Conservation (phyloP, 2,797 vertebrate species). For the Hydrolagus colliei region DNA sequence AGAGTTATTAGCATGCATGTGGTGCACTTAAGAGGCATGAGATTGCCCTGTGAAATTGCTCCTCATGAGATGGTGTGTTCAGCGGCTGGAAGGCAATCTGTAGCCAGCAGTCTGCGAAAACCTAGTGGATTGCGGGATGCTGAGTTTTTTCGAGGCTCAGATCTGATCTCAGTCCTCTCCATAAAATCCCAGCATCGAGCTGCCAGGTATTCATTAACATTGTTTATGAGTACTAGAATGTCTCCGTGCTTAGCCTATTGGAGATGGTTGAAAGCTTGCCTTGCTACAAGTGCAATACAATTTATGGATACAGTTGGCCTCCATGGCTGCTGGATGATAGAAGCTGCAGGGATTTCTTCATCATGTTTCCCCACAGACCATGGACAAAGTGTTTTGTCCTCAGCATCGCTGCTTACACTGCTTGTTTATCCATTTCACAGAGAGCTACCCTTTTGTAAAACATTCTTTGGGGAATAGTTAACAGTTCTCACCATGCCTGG, state of each 20-base stretch:
- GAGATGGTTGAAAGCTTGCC: background rate
- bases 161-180: background rate
- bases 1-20: background rate
- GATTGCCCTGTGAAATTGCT: conserved; percentile 11
- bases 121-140: background rate
- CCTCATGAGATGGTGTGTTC: background rate
- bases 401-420: background rate
- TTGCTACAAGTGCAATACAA: background rate
- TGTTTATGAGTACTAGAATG: no score
- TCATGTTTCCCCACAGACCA: background rate
- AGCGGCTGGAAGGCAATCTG: background rate
- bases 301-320: background rate
- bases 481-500: background rate
- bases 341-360: background rate
- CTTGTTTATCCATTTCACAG: no score
- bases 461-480: background rate
- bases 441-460: background rate
- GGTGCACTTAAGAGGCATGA: background rate
- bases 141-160: background rate
- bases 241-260: background rate
- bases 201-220: background rate
- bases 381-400: background rate
- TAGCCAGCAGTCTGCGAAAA: background rate
- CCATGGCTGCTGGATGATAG: background rate
- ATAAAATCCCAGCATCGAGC: background rate